A percentile compares a stretch with the other conserved stretches of the same genome.
phyloP scores from a whole-genome alignment of 2,797 vertebrate genomes.

The Cyclura pinguis region DNA sequence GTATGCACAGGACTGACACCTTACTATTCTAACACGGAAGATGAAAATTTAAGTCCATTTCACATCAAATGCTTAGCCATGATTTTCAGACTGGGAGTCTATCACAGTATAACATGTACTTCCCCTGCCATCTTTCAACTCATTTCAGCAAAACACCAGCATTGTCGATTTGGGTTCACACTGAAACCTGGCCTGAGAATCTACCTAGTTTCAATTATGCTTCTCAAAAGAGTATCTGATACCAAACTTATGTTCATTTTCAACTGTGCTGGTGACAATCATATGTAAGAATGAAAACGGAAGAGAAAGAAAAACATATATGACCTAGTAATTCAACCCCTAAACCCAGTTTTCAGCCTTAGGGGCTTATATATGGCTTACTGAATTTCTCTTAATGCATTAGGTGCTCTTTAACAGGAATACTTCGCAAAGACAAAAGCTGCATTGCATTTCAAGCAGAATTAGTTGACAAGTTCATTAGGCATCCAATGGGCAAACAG shows the following conservation, averaged over 20 bases:
- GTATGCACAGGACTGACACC: not conserved
- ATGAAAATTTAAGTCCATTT: not conserved
- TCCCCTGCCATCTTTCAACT: not conserved
- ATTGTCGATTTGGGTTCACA: not conserved
- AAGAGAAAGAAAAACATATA: not conserved
- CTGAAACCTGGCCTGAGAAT: not conserved
- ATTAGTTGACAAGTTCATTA: slow-evolving; percentile 37
- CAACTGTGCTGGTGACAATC: not conserved
- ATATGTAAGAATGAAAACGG: not conserved
- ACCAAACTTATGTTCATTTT: not conserved
- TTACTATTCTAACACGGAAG: not conserved
- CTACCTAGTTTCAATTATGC: not conserved
- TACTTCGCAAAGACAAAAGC: slow-evolving; percentile 52
- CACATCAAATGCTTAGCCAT: not conserved
- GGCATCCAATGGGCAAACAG: slow-evolving; percentile 9
- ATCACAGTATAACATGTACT: not conserved
- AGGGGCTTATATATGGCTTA: not conserved
- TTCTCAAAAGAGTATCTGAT: not conserved
- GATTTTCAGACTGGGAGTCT: not conserved
- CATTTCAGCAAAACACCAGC: not conserved
- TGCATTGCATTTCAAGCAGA: slow-evolving; percentile 42
- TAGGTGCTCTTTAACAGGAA: slow-evolving; percentile 50
- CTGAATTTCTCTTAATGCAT: slow-evolving; percentile 45
- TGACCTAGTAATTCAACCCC: not conserved
- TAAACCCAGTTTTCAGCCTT: not conserved